phyloP scores from a whole-genome alignment of 2,888 invertebrate species.

The Choreutis nemorana region DNA sequence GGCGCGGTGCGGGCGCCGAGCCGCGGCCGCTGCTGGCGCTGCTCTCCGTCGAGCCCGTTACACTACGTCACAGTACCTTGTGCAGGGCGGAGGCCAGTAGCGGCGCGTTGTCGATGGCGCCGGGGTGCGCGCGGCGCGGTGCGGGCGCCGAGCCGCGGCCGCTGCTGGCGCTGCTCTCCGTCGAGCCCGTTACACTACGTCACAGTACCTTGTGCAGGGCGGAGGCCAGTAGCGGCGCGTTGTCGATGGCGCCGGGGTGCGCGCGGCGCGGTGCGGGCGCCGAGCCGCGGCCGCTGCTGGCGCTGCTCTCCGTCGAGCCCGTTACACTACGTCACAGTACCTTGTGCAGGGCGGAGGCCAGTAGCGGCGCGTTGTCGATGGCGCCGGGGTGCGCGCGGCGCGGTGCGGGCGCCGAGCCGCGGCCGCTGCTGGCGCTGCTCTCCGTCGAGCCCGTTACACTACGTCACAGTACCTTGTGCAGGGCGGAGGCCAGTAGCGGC shows the following conservation, averaged over 20 bases:
- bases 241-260: constrained; percentile 79
- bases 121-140: constrained; percentile 53
- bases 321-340: constrained; percentile 27
- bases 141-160: constrained; percentile 52
- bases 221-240: constrained; percentile 72
- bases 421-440: too few species aligned
- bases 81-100: constrained; percentile 70
- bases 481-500: constrained; percentile 69
- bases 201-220: constrained; percentile 65
- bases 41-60: too few species aligned
- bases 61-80: constrained; percentile 51
- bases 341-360: constrained; percentile 70
- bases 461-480: constrained; percentile 58
- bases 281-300: too few species aligned
- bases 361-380: constrained; percentile 78
- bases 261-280: constrained; percentile 20
- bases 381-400: constrained; percentile 68
- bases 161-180: too few species aligned
- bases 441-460: too few species aligned
- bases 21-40: too few species aligned
- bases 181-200: too few species aligned
- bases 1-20: constrained; percentile 32
- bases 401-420: constrained; percentile 44
- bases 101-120: constrained; percentile 79
- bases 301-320: too few species aligned